Base-by-base conservation (phyloP, 1,140 invertebrate species). In the Drosophila punjabiensis region DNA sequence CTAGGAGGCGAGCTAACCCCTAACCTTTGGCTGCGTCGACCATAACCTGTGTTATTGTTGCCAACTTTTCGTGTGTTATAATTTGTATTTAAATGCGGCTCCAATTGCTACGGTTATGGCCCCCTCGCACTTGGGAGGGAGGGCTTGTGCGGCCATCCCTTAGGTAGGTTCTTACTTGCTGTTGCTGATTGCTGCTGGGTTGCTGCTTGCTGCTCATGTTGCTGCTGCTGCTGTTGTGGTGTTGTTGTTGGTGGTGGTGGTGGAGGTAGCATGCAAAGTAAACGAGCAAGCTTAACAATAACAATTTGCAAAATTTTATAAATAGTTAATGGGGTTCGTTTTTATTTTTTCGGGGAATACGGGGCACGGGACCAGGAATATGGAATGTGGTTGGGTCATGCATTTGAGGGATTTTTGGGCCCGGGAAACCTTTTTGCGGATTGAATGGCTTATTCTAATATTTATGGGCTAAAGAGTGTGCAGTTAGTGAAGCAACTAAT, bases 301-400 rank as follows among this genome's bases (percentile, higher is more conserved):
- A 88, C 81, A 89, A 85, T 88, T 88, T 88, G 85, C 86, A 85
- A 75, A 75, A 88, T 88, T 88, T 85, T 80, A 88, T 88, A 88
- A 88, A 88, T 88, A 89, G 73, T 88, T 88, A 88, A 88, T 88
- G 60, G 74, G 81, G 66, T 56, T 76, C 62, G 30, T 62, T 55
- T 67, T 64, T 52, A 37, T 60, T 68, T 75, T 75, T 45, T 67
- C 41, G 52, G 30, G 35, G 20, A 58, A 39, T 13, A n/a, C 20
- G 35, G 48, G 28, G 37, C 10, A 4, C 11, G 13, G 35, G 30
- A 39, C 33, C 32, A 39, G 43, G 28, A 24, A 41, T 18, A 28
- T 5, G n/a, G 53, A n/a, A 30, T 20, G 10, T 35, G 66, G 32
- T 37, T 16, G 61, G 75, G 45, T 77, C 50, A 50, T 76, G 74